These are phyloP conservation scores for Caenorhabditis panamensis DNA, from an alignment of 2,888 invertebrate species.

Conservation along the genomic window DNA sequence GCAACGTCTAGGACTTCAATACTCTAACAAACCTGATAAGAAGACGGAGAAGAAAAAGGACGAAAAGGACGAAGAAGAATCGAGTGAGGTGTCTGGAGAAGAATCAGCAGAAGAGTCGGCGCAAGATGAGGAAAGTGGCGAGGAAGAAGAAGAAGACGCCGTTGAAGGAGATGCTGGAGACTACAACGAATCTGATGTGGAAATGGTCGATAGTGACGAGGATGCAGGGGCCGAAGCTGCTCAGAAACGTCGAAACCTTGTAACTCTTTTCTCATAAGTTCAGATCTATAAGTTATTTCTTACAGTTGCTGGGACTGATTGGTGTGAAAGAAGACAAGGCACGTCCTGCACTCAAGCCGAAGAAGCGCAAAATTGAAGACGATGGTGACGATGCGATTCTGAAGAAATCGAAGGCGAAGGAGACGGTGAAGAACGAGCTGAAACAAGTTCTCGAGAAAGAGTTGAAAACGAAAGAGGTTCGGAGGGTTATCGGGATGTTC, in stretches of 20 bases:
- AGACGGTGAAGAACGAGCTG: conserved; percentile 26
- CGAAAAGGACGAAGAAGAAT: conserved; percentile 17
- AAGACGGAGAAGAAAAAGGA: conserved; percentile 21
- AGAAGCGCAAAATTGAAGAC: conserved; percentile 46
- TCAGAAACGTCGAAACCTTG: conserved; percentile 45
- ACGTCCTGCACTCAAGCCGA: conserved; percentile 44
- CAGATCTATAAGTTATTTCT: not conserved
- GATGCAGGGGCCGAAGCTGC: conserved; percentile 41
- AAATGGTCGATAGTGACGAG: conserved; percentile 58
- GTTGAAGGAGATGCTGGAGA: conserved; percentile 18
- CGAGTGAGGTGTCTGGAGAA: not conserved
- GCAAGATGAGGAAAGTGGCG: not conserved
- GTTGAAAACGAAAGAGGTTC: conserved; percentile 27
- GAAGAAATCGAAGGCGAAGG: conserved; percentile 23
- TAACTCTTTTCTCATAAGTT: not conserved
- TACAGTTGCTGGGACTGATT: conserved; percentile 56
- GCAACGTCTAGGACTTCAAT: conserved; percentile 62
- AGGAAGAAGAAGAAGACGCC: not conserved
- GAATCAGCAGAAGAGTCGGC: not conserved
- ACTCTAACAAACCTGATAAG: conserved; percentile 36
- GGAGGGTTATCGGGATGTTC: not conserved
- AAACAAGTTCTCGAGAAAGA: conserved; percentile 22
- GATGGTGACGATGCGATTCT: conserved; percentile 20
- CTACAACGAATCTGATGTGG: conserved; percentile 39
- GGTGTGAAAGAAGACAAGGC: conserved; percentile 50